Evolutionary conservation across 2,888 invertebrate species (phyloP).

Genomic region (Noctua janthe): DNA sequence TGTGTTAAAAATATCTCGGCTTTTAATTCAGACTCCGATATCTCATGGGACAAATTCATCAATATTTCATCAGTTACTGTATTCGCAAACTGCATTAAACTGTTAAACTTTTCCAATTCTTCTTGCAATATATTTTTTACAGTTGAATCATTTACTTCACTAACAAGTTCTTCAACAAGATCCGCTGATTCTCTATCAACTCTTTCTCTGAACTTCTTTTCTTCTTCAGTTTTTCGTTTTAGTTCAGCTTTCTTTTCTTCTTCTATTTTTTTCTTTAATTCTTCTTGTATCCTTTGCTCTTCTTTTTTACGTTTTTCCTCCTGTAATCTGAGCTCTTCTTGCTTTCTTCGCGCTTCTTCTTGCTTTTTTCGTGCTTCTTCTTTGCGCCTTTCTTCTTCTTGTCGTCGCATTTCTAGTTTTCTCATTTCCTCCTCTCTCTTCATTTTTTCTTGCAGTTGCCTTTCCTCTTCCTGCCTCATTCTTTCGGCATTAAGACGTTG

Average conservation of each 20-base stretch:
- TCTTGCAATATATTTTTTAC: conserved; percentile 75
- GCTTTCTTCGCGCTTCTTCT: conserved; percentile 67
- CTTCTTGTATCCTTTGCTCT: conserved; percentile 78
- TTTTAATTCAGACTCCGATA: conserved; percentile 81
- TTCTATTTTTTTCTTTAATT: conserved; percentile 79
- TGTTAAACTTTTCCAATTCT: conserved; percentile 78
- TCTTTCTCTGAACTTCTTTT: conserved; percentile 78
- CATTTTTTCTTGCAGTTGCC: conserved; percentile 67
- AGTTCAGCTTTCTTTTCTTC: conserved; percentile 80
- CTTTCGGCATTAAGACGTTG: conserved; percentile 71
- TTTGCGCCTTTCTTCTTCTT: conserved; percentile 67
- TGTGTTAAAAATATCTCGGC: conserved; percentile 81
- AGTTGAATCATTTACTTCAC: conserved; percentile 79
- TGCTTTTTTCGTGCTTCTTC: conserved; percentile 67
- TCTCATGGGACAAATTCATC: conserved; percentile 78
- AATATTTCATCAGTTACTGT: conserved; percentile 78
- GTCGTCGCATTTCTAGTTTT: conserved; percentile 67
- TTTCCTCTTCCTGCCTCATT: conserved; percentile 72
- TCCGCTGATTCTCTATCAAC: conserved; percentile 82
- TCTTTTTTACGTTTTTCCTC: conserved; percentile 79
- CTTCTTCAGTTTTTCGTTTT: conserved; percentile 79
- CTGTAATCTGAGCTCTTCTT: conserved; percentile 66
- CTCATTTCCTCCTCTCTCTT: conserved; percentile 68
- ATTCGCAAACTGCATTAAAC: conserved; percentile 76
- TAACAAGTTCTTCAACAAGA: conserved; percentile 78